A percentile compares a stretch with the other conserved stretches of the same genome.
phyloP scores from a whole-genome alignment of 2,797 vertebrate genomes.

The Nannoperca australis region DNA sequence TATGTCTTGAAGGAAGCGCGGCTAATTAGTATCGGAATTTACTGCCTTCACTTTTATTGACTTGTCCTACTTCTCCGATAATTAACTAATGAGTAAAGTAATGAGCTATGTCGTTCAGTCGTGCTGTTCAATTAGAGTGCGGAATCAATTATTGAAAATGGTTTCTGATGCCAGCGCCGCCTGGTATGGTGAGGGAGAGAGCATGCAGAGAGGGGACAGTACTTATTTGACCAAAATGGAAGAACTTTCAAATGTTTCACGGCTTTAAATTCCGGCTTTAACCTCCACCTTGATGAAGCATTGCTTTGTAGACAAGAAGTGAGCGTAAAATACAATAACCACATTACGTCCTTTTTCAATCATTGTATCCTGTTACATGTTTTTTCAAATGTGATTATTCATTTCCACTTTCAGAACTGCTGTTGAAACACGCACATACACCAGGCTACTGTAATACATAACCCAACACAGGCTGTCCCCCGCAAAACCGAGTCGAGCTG shows the following conservation, averaged over 20 bases:
- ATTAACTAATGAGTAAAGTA: slow-evolving; percentile 99
- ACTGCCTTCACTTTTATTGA: slow-evolving; percentile 99
- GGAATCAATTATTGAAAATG: slow-evolving; percentile 99
- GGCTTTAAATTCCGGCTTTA: neutral
- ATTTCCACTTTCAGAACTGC: slow-evolving; percentile 14
- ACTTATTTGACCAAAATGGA: slow-evolving; percentile 49
- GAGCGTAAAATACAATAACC: neutral
- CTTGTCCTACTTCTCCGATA: slow-evolving; percentile 99
- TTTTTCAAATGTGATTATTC: slow-evolving; percentile 37
- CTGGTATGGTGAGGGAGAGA: slow-evolving; percentile 53
- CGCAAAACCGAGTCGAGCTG: slow-evolving; percentile 63
- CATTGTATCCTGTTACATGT: neutral
- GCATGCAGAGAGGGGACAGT: slow-evolving; percentile 66
- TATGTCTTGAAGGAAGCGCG: slow-evolving; percentile 98
- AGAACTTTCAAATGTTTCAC: slow-evolving; percentile 37
- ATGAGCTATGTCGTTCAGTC: slow-evolving; percentile 99
- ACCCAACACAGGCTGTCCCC: slow-evolving; percentile 12
- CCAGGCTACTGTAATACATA: neutral
- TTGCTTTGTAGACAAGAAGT: neutral
- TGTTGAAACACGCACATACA: slow-evolving; percentile 36
- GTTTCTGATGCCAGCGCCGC: slow-evolving; percentile 90
- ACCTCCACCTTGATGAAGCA: neutral
- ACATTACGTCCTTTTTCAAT: neutral
- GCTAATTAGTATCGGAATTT: slow-evolving; percentile 99
- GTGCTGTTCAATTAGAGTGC: slow-evolving; percentile 99